phyloP scores from a whole-genome alignment of 2,888 invertebrate genomes.

The Drosophila siamana region DNA sequence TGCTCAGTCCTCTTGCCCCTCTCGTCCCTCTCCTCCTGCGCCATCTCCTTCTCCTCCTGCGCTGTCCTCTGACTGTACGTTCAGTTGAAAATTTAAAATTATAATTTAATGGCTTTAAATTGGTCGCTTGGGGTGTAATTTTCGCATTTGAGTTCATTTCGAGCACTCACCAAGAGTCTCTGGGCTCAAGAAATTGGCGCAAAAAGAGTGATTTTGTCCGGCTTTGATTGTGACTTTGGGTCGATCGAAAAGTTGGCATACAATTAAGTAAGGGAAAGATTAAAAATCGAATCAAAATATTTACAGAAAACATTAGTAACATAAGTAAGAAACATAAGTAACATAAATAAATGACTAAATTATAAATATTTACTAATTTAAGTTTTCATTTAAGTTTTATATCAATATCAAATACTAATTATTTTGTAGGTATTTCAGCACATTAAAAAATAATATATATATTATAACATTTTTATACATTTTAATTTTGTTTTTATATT shows the following conservation, averaged over 20 bases:
- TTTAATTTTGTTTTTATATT: too few species aligned
- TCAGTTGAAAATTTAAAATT: slow-evolving; percentile 74
- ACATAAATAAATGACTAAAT: too few species aligned
- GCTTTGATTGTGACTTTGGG: slow-evolving; percentile 42
- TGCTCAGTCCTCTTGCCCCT: slow-evolving; percentile 25
- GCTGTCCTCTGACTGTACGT: slow-evolving; percentile 19
- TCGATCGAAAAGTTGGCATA: slow-evolving; percentile 31
- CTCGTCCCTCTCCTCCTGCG: slow-evolving; percentile 27
- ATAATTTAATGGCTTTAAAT: slow-evolving; percentile 81
- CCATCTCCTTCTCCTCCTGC: background rate
- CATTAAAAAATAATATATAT: too few species aligned
- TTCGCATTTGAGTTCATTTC: slow-evolving; percentile 79
- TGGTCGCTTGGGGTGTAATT: slow-evolving; percentile 81
- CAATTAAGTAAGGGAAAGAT: background rate
- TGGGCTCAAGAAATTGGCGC: slow-evolving; percentile 51
- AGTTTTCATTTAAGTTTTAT: too few species aligned
- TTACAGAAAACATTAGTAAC: too few species aligned
- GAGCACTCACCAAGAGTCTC: slow-evolving; percentile 39
- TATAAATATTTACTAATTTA: too few species aligned
- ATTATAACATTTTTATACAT: too few species aligned
- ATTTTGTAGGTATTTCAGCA: too few species aligned
- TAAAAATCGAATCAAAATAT: too few species aligned
- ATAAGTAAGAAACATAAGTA: too few species aligned
- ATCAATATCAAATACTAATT: too few species aligned
- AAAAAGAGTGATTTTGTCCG: slow-evolving; percentile 41